These are phyloP conservation scores for Zenarchopterus dispar DNA, from an alignment of 2,797 vertebrate species.

Conservation along the genomic window DNA sequence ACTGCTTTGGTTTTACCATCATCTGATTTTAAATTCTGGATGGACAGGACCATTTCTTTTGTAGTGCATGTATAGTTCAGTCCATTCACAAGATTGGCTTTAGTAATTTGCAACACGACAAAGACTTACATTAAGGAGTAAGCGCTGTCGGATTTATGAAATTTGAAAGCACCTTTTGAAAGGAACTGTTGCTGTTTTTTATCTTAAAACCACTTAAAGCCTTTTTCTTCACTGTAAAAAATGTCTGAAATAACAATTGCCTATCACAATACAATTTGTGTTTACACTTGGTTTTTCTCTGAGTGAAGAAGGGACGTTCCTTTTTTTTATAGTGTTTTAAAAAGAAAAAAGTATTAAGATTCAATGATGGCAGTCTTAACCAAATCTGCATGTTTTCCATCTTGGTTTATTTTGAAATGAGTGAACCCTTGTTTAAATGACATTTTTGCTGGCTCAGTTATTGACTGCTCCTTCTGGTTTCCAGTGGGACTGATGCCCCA, in stretches of 20 bases:
- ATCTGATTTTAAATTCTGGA: not conserved
- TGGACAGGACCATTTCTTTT: not conserved
- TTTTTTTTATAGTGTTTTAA: not conserved
- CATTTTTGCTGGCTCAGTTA: not conserved
- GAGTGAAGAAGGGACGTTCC: conserved; percentile 28
- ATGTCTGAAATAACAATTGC: conserved; percentile 12
- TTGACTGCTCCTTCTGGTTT: conserved; percentile 1
- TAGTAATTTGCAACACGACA: conserved; percentile 40
- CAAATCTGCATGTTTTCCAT: conserved; percentile 22
- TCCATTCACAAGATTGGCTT: conserved; percentile 5
- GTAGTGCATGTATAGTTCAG: conserved; percentile 4
- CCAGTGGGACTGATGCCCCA: conserved; percentile 5
- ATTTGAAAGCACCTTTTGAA: conserved; percentile 34
- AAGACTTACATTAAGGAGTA: conserved; percentile 29
- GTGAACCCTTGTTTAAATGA: not conserved
- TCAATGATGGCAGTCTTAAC: conserved; percentile 21
- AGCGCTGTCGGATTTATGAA: conserved; percentile 20
- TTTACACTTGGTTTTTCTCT: conserved; percentile 35
- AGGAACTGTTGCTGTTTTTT: conserved; percentile 12
- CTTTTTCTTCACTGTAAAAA: conserved; percentile 13
- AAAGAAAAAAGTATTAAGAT: conserved; percentile 3
- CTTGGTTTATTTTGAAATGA: conserved; percentile 2
- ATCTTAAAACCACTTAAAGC: conserved; percentile 44
- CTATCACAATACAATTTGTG: conserved; percentile 36
- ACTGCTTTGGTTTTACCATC: conserved; percentile 9